Evolutionary conservation across 2,113 vertebrate genomes (phyloP), one percentile per base, ranked within the genome.

Genomic region (Apaloderma vittatum): DNA sequence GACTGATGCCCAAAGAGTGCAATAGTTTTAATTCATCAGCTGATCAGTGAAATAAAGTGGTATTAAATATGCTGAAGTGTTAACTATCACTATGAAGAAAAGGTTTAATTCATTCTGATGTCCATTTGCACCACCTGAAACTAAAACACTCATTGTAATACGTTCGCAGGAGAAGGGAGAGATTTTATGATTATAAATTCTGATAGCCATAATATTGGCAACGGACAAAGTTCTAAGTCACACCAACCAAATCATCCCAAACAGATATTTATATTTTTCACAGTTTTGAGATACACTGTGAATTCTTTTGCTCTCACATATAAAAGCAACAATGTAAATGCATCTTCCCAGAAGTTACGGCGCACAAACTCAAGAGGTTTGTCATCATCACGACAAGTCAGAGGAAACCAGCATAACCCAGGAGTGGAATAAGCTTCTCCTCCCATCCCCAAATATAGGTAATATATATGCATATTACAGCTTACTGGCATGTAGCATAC

Each of bases 11-110:
- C 62, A 67, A 84, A 93, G 32, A 45, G 4, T 74, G 34, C 20
- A 88, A 83, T 36, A 72, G 45, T 91, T 96, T 36, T 37, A 62
- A 77, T 78, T 94, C 85, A 88, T 93, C 81, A 96, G 30, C 77
- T 88, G 86, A 94, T 90, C 87, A 81, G 62, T 74, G 37, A 63
- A 82, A 67, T 87, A 84, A 63, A 78, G 40, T 22, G 12, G n/a
- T 43, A 86, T 78, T 79, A 62, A 67, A 90, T 37, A 80, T 30
- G 16, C 46, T 76, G 72, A 87, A 97, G 22, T 95, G 76, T 43
- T 96, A 74, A 83, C 84, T 91, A 71, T 65, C 40, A 46, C 32
- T 26, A 23, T 15, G 93, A 45, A 81, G 46, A 62, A 63, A 90
- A 55, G 34, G 36, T 48, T 88, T 71, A 79, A 75, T 71, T 91